Evolutionary conservation across 35 echinoderm and acorn worm genomes (phyloP).

Genomic region (Ptychodera flava): DNA sequence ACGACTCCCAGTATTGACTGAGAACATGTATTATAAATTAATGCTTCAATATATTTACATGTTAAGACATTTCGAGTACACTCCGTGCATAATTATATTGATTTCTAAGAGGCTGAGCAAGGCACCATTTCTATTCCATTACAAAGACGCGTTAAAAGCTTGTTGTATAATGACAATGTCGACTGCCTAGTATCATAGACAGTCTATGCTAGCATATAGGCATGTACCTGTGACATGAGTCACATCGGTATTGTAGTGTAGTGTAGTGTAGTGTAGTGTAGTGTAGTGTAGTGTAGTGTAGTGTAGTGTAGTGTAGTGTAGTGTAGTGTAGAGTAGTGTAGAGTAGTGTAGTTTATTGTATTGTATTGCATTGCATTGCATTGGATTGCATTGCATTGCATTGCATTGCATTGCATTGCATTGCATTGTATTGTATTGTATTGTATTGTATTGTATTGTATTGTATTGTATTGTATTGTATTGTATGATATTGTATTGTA

Average conservation of each 20-base stretch:
- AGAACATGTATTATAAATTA: too few relatives aligned
- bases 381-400: conserved; percentile 20
- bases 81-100: too few relatives aligned
- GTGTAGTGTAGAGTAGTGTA: background rate
- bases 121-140: too few relatives aligned
- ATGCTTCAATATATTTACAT: too few relatives aligned
- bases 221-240: too few relatives aligned
- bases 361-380: conserved; percentile 16
- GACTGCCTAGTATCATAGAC: too few relatives aligned
- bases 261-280: background rate
- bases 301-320: background rate
- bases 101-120: too few relatives aligned
- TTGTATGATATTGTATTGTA: conserved; percentile 11
- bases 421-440: conserved; percentile 24
- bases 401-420: conserved; percentile 26
- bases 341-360: conserved; percentile 10
- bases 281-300: background rate
- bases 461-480: background rate
- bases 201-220: too few relatives aligned
- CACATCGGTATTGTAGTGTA: background rate
- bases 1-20: too few relatives aligned
- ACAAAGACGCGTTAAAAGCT: too few relatives aligned
- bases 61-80: too few relatives aligned
- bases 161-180: too few relatives aligned
- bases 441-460: conserved; percentile 2